phyloP scores from a whole-genome alignment of 2,888 invertebrate genomes.

The Chymomyza caudatula region DNA sequence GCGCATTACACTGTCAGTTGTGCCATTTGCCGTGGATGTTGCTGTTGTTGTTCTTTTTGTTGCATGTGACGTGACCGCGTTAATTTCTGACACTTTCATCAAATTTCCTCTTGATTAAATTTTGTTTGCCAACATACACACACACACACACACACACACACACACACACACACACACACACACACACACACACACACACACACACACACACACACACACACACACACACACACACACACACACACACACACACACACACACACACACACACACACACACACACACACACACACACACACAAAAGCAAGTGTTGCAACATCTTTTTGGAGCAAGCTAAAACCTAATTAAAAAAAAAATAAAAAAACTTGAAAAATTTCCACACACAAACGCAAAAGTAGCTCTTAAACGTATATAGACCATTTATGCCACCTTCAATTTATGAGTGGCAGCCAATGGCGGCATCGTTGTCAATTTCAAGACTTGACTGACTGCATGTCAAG shows the following conservation, averaged over 20 bases:
- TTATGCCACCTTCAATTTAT: neutral
- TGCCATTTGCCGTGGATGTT: too few species aligned
- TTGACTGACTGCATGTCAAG: slow-evolving; percentile 50
- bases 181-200: neutral
- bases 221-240: neutral
- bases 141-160: neutral
- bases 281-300: neutral
- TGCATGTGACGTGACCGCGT: slow-evolving; percentile 27
- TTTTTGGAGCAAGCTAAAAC: neutral
- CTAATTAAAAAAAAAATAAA: neutral
- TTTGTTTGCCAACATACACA: neutral
- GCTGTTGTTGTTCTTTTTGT: neutral
- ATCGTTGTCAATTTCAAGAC: neutral
- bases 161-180: neutral
- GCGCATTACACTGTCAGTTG: slow-evolving; percentile 6
- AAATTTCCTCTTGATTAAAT: slow-evolving; percentile 15
- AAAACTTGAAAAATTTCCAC: neutral
- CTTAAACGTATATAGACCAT: neutral
- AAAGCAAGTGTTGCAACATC: neutral
- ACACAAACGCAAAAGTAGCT: neutral
- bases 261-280: neutral
- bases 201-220: neutral
- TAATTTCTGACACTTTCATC: slow-evolving; percentile 43
- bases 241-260: neutral
- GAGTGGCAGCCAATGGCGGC: neutral